Evolutionary conservation across 30 jellyfish, hydroid and myxozoan species (phyloP).

Genomic region (Pseudorhiza aurosa): DNA sequence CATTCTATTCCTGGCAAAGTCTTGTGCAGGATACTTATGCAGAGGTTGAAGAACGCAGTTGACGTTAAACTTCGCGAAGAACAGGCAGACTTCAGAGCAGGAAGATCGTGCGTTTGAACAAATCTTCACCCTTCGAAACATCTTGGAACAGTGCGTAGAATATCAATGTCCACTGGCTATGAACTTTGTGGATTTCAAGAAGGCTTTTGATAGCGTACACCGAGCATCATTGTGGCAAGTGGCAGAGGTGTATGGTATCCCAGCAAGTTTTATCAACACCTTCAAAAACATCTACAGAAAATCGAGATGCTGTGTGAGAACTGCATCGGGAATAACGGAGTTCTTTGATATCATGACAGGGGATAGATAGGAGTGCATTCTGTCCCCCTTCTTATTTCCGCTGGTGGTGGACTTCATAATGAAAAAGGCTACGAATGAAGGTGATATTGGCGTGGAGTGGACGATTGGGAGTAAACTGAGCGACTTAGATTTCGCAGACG

Average conservation of each 20-base stretch:
- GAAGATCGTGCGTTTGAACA: conserved; percentile 9
- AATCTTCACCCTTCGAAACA: conserved; percentile 11
- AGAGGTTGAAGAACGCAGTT: background rate
- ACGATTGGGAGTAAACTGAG: background rate
- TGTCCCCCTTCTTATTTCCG: conserved; percentile 11
- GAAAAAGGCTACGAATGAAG: conserved; percentile 1
- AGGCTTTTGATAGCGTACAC: conserved; percentile 9
- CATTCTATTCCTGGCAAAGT: conserved; percentile 4
- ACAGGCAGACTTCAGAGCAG: conserved; percentile 12
- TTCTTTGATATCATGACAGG: conserved; percentile 15
- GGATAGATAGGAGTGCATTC: conserved; percentile 6
- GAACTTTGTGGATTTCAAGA: conserved; percentile 10
- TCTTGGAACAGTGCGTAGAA: conserved; percentile 5
- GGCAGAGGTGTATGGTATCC: background rate
- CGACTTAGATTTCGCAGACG: conserved; percentile 25
- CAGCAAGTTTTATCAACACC: background rate
- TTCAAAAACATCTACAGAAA: background rate
- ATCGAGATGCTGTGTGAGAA: conserved; percentile 7
- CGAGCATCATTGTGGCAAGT: conserved; percentile 25
- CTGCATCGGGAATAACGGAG: conserved; percentile 9
- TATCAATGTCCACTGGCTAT: background rate
- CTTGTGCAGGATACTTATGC: background rate
- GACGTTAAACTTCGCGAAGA: background rate
- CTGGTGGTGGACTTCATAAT: conserved; percentile 5
- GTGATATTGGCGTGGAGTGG: background rate